A percentile compares a stretch with the other conserved stretches of the same genome.
Conservation (phyloP, 2,888 invertebrate genomes). For the Phalera bucephala region DNA sequence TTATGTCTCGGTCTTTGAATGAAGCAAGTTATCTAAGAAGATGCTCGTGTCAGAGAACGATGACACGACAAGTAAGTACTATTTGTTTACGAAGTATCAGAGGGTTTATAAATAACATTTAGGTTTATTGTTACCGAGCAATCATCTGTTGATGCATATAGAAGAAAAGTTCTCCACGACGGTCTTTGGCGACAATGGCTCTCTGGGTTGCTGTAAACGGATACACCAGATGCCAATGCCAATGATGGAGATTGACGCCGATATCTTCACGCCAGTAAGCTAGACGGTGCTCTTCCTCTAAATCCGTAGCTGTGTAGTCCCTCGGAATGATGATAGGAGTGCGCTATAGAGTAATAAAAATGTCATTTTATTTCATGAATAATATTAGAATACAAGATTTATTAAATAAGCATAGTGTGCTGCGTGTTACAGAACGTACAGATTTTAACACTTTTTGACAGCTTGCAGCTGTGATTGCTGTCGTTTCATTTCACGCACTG, state of each 20-base stretch:
- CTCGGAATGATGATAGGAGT: conserved; percentile 87
- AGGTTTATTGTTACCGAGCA: conserved; percentile 74
- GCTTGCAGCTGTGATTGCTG: background rate
- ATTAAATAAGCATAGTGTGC: too few relatives aligned
- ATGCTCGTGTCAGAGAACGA: too few relatives aligned
- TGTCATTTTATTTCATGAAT: background rate
- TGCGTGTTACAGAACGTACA: conserved; percentile 21
- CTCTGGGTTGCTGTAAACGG: conserved; percentile 83
- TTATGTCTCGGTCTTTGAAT: too few relatives aligned
- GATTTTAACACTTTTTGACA: conserved; percentile 11
- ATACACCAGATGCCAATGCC: conserved; percentile 93
- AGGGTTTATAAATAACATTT: too few relatives aligned
- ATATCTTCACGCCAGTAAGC: conserved; percentile 93
- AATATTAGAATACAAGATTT: background rate
- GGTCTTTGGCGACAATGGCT: conserved; percentile 87
- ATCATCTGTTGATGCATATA: conserved; percentile 87
- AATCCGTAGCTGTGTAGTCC: conserved; percentile 90
- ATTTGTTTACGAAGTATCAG: too few relatives aligned
- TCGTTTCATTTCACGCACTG: conserved; percentile 6
- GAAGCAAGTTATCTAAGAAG: too few relatives aligned
- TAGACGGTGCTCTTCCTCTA: conserved; percentile 90
- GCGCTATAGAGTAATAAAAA: conserved; percentile 55
- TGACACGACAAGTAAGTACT: too few relatives aligned
- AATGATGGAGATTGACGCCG: conserved; percentile 91
- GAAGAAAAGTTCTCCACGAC: conserved; percentile 90